Evolutionary conservation across 2,797 vertebrate species (phyloP).

Genomic region (Gymnoscopelus braueri): DNA sequence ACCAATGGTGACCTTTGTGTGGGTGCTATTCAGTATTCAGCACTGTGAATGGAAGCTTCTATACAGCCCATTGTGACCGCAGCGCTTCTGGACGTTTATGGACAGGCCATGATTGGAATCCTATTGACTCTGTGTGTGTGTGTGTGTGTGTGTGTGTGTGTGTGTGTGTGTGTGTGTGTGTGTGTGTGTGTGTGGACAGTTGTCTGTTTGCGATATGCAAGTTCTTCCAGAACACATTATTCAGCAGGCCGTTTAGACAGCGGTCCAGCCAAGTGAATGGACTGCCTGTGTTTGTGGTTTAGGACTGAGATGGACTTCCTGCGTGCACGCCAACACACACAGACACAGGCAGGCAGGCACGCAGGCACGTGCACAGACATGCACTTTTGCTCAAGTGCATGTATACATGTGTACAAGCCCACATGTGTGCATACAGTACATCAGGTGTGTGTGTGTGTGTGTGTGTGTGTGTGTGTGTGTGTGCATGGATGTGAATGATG

Average conservation of each 20-base stretch:
- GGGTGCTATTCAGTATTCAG: constrained; percentile 65
- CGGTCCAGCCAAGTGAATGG: constrained; percentile 17
- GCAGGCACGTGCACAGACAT: too few relatives aligned
- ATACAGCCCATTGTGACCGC: constrained; percentile 63
- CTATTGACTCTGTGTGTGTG: constrained; percentile 43
- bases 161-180: not conserved
- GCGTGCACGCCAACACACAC: too few relatives aligned
- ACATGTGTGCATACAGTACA: too few relatives aligned
- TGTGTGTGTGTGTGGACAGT: constrained; percentile 15
- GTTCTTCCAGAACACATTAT: constrained; percentile 63
- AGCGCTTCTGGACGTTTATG: constrained; percentile 65
- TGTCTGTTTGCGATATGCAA: constrained; percentile 41
- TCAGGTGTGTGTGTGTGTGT: too few relatives aligned
- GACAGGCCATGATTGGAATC: constrained; percentile 52
- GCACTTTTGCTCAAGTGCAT: not conserved
- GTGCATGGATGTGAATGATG: not conserved
- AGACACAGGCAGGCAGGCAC: too few relatives aligned
- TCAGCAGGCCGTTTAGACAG: constrained; percentile 30
- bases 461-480: too few relatives aligned
- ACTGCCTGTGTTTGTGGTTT: constrained; percentile 19
- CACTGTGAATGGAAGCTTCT: constrained; percentile 58
- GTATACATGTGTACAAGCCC: not conserved
- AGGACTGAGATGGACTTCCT: constrained; percentile 2
- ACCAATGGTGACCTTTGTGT: constrained; percentile 69
- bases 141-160: not conserved